Base-by-base conservation (phyloP, 2,797 vertebrate genomes). In the Coccyzus lansbergi region DNA sequence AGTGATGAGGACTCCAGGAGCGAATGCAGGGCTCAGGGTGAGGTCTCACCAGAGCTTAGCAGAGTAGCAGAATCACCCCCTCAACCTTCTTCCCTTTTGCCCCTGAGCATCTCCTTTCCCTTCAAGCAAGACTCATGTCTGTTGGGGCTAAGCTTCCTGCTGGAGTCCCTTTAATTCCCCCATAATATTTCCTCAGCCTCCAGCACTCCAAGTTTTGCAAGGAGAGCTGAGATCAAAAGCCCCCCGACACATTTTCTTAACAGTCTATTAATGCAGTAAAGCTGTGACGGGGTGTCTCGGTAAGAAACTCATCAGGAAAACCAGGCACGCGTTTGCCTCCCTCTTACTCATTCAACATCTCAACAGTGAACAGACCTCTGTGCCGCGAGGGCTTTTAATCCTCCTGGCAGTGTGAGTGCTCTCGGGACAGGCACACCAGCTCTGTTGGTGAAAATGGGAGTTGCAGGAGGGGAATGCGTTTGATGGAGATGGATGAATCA, bases 211-310 rank as follows among this genome's bases (percentile, higher is more conserved):
- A 7, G 11, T 33, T 48, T 44, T 71, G 20, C 59, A 24, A 64
- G 71, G 29, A 85, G 25, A 48, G 31, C 72, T 63, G 48, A 25
- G 67, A 67, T 86, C 79, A 88, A 60, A 65, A 82, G 29, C 34
- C 31, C 31, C 18, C 62, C 7, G 3, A 11, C 7, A 4, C 22
- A 31, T 70, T 71, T 69, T 63, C 80, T 36, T 26, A 89, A n/a
- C 15, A 58, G 40, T 21, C 55, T n/a, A 0, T 76, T 83, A 74
- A 49, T 26, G 34, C 77, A 67, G 60, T 26, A 49, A 49, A 91
- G 69, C 51, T 13, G 11, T 4, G 62, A 26, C 6, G 19, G 58
- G 53, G 6, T 1, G 0, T 83, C 3, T 1, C 4, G 11, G 51
- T 17, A 15, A 77, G 58, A 56, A 78, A 33, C 36, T 33, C 29